Evolutionary conservation across 2,888 invertebrate genomes (phyloP), one percentile per base, ranked within the genome.

Genomic region (Agrochola macilenta): DNA sequence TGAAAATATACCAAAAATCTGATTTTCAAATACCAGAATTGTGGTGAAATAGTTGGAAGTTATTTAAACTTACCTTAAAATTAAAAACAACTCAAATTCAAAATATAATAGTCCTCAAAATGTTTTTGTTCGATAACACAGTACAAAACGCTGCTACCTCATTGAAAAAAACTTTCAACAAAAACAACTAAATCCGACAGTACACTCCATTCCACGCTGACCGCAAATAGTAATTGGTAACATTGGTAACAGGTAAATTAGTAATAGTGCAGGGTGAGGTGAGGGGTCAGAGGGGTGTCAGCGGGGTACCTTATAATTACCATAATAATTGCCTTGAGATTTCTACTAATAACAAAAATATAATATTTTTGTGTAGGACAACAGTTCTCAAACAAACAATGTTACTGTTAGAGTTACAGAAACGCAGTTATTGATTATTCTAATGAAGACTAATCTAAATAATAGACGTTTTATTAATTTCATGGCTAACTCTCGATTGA

Each of bases 1-100:
- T 23, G 20, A 60, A 35, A 39, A 23, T 49, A 0, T 12, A 26
- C 7, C 7, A n/a, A 74, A 70, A 84, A 68, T 65, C 57, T 64
- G 61, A 84, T 46, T 70, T 72, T 66, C 20, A 63, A 83, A 85
- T 58, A 77, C 72, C n/a, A 72, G 11, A 58, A 72, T 26, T 26
- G 35, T 83, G 74, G 17, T 69, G 83, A 85, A 83, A 77, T 77
- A 54, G 0, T 43, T 35, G 14, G 9, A 12, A 14, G 52, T n/a
- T 12, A 23, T 39, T 0, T 39, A 20, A 23, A 69, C 78, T 78
- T 69, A 83, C 85, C 78, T 65, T 61, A 70, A 43, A 60, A 57
- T 58, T 61, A 69, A 81, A 76, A 70, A 54, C 54, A 57, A 58
- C 12, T 58, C 9, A 26, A 74, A 63, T 64, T 23, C 30, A 61